Evolutionary conservation across 1,140 invertebrate species (phyloP).

Genomic region (Protaetia brevitarsis): DNA sequence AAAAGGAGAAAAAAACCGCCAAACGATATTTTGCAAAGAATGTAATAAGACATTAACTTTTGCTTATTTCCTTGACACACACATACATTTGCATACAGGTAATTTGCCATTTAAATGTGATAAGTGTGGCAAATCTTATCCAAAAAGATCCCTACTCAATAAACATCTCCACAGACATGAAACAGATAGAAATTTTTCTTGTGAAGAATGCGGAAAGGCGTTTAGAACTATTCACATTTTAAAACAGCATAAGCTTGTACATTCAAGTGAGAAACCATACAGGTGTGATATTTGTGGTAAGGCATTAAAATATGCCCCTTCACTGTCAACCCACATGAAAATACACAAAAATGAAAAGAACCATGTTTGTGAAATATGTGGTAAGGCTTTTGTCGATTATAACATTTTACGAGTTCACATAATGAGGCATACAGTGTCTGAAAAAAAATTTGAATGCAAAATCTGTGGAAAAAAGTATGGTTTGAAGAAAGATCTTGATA

Average conservation of each 20-base stretch:
- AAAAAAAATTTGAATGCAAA: neutral
- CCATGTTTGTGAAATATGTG: conserved; percentile 34
- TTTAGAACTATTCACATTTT: neutral
- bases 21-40: neutral
- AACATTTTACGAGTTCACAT: conserved; percentile 29
- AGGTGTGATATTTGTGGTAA: neutral
- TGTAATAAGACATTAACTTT: neutral
- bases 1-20: neutral
- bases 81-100: neutral
- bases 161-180: neutral
- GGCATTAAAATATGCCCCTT: neutral
- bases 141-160: too few species aligned
- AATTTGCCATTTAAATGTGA: neutral
- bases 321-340: neutral
- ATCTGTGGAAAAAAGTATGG: neutral
- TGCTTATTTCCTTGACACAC: neutral
- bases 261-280: neutral
- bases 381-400: conserved; percentile 34
- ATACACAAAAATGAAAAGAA: conserved; percentile 29
- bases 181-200: neutral
- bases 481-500: neutral
- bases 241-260: neutral
- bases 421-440: neutral
- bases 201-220: neutral
- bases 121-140: neutral